Percentiles rank a stretch among this genome's conserved stretches.
phyloP scores from a whole-genome alignment of 2,113 vertebrate species.

The Setophaga kirtlandii region DNA sequence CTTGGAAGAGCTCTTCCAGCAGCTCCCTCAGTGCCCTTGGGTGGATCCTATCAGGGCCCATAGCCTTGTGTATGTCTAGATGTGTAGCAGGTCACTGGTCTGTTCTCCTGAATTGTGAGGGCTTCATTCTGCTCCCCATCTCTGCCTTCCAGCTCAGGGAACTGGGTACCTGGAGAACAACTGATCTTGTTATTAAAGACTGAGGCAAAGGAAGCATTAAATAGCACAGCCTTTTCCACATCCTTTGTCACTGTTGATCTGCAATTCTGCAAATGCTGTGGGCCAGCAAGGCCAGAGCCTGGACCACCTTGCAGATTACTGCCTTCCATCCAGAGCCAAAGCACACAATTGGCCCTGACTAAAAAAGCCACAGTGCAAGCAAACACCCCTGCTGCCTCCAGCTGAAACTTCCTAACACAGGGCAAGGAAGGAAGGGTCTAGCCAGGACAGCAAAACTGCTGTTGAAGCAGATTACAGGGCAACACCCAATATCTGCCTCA shows the following conservation, averaged over 20 bases:
- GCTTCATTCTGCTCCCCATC: neutral
- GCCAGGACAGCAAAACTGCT: neutral
- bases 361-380: neutral
- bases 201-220: neutral
- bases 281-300: neutral
- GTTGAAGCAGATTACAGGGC: neutral
- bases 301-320: neutral
- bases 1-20: neutral
- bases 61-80: too few relatives aligned
- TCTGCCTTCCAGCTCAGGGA: neutral
- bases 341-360: rapidly evolving
- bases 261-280: neutral
- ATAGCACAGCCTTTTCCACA: neutral
- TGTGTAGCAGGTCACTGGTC: neutral
- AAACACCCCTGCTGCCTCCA: neutral
- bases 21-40: neutral
- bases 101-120: neutral
- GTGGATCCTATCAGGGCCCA: neutral
- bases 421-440: too few relatives aligned
- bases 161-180: neutral
- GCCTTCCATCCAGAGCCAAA: neutral
- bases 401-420: neutral
- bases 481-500: neutral
- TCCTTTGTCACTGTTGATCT: neutral
- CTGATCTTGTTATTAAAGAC: neutral